Evolutionary conservation across 2,888 invertebrate species (phyloP).

Genomic region (Sussaba pulchella): DNA sequence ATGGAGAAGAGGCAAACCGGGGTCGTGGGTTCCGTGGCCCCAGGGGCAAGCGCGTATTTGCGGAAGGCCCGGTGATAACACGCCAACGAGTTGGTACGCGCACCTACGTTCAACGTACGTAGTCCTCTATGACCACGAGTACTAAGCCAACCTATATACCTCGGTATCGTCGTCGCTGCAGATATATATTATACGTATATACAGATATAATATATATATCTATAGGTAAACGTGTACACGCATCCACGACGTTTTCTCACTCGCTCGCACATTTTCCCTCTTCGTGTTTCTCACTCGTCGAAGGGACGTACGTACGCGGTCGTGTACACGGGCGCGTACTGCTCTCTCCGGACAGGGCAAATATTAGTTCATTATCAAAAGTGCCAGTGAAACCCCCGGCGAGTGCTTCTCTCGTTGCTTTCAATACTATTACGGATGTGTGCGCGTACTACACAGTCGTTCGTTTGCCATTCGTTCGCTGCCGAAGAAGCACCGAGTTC

Average conservation of each 20-base stretch:
- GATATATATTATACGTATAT: conserved; percentile 9
- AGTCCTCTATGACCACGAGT: conserved; percentile 20
- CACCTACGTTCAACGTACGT: conserved; percentile 64
- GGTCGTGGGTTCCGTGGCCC: conserved; percentile 74
- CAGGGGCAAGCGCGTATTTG: conserved; percentile 79
- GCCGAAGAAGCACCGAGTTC: conserved; percentile 68
- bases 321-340: conserved; percentile 28
- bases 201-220: not conserved
- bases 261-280: conserved; percentile 55
- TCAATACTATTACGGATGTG: conserved; percentile 9
- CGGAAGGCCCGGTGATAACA: conserved; percentile 80
- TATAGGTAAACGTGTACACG: conserved; percentile 48
- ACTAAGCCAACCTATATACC: conserved; percentile 21
- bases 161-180: conserved; percentile 3
- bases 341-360: conserved; percentile 79
- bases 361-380: conserved; percentile 84
- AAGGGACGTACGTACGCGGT: conserved; percentile 2
- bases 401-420: conserved; percentile 45
- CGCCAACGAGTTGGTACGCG: conserved; percentile 76
- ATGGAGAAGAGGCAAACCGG: conserved; percentile 64
- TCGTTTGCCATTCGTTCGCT: conserved; percentile 40
- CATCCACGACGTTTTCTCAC: conserved; percentile 56
- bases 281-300: conserved; percentile 53
- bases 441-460: conserved; percentile 19
- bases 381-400: conserved; percentile 76